Base-by-base conservation (phyloP, 2,113 vertebrate genomes). In the Syngnathus floridae region DNA sequence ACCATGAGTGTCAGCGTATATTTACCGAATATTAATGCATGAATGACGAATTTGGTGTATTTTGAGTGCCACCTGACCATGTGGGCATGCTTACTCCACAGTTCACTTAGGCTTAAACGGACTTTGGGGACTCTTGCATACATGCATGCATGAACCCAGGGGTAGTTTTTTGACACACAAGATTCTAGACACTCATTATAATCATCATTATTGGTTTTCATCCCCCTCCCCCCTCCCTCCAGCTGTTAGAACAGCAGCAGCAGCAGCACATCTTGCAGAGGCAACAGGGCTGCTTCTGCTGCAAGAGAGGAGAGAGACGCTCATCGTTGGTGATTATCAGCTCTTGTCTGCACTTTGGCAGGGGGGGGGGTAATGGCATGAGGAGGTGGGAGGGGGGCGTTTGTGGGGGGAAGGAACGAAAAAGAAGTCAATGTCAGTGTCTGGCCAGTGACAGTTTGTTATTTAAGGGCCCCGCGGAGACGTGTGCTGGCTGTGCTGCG, bases 381-480 rank as follows among this genome's bases (percentile, higher is more conserved):
- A 66, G 55, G 35, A 21, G 55, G 64, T 60, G 36, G 46, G 0
- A 52, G n/a, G 37, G 11, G 37, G 57, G 60, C 17, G 65, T 37
- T 74, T 82, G 65, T 69, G 64, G 49, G 64, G 60, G 59, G 55
- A 60, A 61, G 56, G 64, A 64, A 67, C 64, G 66, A 64, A 67
- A 73, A 65, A 62, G 82, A 80, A 84, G 82, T 83, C 84, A 84
- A 84, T 85, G 83, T 87, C 78, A 78, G 58, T 79, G 87, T 87
- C 84, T 87, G 84, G 84, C 75, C 75, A 80, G 82, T 87, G 88
- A 87, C 85, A 86, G 84, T 85, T 78, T 62, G 72, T 83, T 85
- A 85, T 86, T 86, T 88, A 85, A 81, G 79, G 83, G 76, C 74
- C 83, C 84, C 72, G 83, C 70, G 31, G 81, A 78, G 83, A 86